Percentiles rank a stretch among this genome's conserved stretches.
Conservation (phyloP, 2,113 vertebrate genomes). For the Amia ocellicauda region DNA sequence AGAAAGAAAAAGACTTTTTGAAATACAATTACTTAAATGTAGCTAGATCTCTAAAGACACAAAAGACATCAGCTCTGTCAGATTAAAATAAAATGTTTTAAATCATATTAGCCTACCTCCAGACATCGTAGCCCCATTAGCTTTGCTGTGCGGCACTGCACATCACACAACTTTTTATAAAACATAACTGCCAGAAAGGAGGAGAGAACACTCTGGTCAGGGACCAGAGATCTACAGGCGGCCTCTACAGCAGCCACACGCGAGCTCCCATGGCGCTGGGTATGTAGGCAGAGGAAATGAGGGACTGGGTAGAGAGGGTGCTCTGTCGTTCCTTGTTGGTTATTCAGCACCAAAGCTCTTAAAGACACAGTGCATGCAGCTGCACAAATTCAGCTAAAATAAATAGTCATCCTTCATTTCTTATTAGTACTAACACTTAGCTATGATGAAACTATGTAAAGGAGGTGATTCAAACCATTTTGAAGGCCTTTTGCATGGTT, state of each 20-base stretch:
- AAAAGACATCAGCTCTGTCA: neutral
- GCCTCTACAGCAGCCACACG: neutral
- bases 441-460: no score
- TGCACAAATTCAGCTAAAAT: no score
- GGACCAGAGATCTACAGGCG: conserved; percentile 24
- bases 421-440: no score
- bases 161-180: conserved; percentile 51
- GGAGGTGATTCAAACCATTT: no score
- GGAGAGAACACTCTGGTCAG: conserved; percentile 9
- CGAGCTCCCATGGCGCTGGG: conserved; percentile 20
- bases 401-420: no score
- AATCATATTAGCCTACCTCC: conserved; percentile 54
- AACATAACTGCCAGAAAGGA: conserved; percentile 47
- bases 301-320: conserved; percentile 38
- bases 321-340: conserved; percentile 30
- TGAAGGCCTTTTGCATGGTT: no score
- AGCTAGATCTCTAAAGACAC: neutral
- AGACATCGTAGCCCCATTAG: conserved; percentile 39
- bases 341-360: conserved; percentile 10
- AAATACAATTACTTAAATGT: neutral
- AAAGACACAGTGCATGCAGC: conserved; percentile 16
- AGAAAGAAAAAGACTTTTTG: neutral
- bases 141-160: conserved; percentile 54
- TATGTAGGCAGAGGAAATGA: conserved; percentile 53
- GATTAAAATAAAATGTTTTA: neutral